phyloP scores from a whole-genome alignment of 2,888 invertebrate genomes.

The Frankliniella fusca region DNA sequence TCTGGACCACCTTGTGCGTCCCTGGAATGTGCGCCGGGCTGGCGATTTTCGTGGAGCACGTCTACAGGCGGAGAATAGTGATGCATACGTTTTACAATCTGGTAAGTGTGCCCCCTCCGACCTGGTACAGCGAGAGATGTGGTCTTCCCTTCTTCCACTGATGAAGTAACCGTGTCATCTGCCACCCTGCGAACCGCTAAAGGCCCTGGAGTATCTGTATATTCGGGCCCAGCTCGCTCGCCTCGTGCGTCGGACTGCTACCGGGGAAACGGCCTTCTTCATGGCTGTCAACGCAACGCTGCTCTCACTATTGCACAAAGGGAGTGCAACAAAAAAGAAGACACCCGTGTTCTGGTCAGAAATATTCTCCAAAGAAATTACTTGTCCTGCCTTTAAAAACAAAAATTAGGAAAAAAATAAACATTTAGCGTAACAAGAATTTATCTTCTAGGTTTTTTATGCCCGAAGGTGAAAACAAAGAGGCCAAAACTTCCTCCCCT shows the following conservation, averaged over 20 bases:
- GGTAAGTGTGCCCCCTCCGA: neutral
- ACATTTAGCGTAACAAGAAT: too few species aligned
- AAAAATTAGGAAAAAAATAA: too few species aligned
- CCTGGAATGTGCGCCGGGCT: neutral
- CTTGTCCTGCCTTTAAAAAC: too few species aligned
- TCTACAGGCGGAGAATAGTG: neutral
- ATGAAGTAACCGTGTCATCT: neutral
- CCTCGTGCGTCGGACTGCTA: neutral
- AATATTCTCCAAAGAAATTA: neutral
- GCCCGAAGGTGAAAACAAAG: neutral
- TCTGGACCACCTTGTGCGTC: neutral
- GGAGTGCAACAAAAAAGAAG: neutral
- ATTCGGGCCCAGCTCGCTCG: neutral
- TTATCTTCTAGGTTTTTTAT: neutral
- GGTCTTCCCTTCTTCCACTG: neutral
- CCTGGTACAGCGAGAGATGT: neutral
- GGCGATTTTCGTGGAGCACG: neutral
- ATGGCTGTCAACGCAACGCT: neutral
- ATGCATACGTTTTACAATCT: neutral
- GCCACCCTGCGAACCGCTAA: neutral
- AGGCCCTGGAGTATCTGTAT: neutral
- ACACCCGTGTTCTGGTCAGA: neutral
- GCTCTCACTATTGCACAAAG: neutral
- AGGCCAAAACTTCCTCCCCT: too few species aligned
- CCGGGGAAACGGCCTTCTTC: neutral